Evolutionary conservation across 2,113 vertebrate species (phyloP), one percentile per base, ranked within the genome.

Genomic region (Nycticebus coucang): DNA sequence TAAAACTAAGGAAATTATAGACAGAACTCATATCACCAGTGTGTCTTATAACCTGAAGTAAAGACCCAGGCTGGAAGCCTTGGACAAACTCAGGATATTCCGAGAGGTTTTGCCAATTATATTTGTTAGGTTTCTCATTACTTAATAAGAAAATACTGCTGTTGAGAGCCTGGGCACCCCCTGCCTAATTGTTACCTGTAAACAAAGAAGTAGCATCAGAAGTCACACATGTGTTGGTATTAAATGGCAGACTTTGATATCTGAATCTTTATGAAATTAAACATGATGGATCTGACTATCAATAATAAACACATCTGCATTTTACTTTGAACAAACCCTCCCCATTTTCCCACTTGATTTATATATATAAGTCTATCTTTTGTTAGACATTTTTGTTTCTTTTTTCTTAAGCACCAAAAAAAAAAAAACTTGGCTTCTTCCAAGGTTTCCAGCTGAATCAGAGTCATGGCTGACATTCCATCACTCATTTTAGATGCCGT

Each of bases 401-500:
- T 64, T 45, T 93, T 87, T 22, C 24, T 45, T 80, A 8, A 33
- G 4, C 69, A 35, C 5, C 14, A 50, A 59, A 79, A 78, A 60
- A 37, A 94, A 83, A 74, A 14, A 84, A 50, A 62, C 9, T 53
- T 66, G 62, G 5, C 45, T 93, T 30, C 28, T 96, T 84, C 18
- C 50, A 30, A 6, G 1, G 21, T 92, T 71, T 90, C 14, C 50
- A 3, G 92, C 95, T 96, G 80, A 60, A 82, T 92, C 77, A 88
- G 66, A 77, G n/a, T 90, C 57, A 72, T 3, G 45, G n/a, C 55
- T 95, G 75, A 19, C 6, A 21, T 53, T 62, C 60, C 13, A 74
- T 17, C 74, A 12, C 17, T 26, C 94, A 14, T n/a, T 72, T 62
- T 90, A 15, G 19, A 7, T 18, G 4, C 18, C 17, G 26, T 41